Conservation (phyloP, 2,113 vertebrate species). For the Megaceryle torquata region DNA sequence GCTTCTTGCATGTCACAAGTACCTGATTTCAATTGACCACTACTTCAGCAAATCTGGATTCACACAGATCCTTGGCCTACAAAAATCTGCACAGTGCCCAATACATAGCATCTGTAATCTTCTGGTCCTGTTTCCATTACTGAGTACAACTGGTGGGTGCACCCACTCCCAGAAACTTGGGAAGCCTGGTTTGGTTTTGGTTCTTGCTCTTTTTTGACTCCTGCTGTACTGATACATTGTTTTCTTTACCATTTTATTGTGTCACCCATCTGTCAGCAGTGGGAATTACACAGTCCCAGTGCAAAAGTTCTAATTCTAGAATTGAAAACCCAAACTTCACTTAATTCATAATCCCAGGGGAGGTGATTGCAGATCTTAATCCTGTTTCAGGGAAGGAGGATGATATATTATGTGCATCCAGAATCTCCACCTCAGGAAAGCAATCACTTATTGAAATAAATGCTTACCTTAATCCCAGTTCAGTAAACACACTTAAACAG, state of each 20-base stretch:
- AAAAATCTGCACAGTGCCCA: background rate
- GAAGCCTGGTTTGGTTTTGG: background rate
- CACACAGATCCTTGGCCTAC: background rate
- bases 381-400: background rate
- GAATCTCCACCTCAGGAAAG: background rate
- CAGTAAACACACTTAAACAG: background rate
- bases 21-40: background rate
- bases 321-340: background rate
- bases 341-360: background rate
- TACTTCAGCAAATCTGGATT: background rate
- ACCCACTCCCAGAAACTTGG: background rate
- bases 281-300: background rate
- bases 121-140: background rate
- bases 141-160: fast-evolving
- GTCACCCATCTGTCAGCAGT: background rate
- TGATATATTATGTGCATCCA: background rate
- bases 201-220: background rate
- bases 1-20: background rate
- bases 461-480: background rate
- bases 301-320: background rate
- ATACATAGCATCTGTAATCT: background rate
- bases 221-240: background rate
- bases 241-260: background rate
- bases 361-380: background rate
- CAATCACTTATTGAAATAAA: background rate